A percentile compares a stretch with the other conserved stretches of the same genome.
These are phyloP conservation scores for Acanthosepion esculentum DNA, from an alignment of 2,888 invertebrate genomes.

Conservation along the genomic window DNA sequence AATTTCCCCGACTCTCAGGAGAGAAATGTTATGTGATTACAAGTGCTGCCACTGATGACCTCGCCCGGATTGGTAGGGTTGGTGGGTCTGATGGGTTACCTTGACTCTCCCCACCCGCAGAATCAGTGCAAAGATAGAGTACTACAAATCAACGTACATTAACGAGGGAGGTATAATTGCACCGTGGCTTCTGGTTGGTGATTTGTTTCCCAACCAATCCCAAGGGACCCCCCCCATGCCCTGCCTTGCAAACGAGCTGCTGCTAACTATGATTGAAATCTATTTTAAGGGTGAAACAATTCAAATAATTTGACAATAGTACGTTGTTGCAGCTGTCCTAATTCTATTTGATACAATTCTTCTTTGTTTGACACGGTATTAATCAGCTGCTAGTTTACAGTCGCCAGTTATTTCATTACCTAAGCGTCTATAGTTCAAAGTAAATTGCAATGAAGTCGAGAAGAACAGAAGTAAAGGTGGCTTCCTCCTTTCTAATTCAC, in stretches of 20 bases:
- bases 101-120: neutral
- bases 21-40: neutral
- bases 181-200: neutral
- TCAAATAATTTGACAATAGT: constrained; percentile 33
- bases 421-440: constrained; percentile 17
- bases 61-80: neutral
- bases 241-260: neutral
- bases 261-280: constrained; percentile 33
- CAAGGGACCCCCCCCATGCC: neutral
- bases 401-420: neutral
- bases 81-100: neutral
- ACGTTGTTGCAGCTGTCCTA: constrained; percentile 33
- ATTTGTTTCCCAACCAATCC: constrained; percentile 21
- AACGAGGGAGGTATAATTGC: constrained; percentile 15
- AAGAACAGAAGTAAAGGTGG: neutral
- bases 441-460: neutral
- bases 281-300: constrained; percentile 33
- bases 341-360: neutral
- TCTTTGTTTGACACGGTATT: constrained; percentile 11
- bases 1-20: neutral
- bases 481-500: neutral
- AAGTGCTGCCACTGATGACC: neutral
- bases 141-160: neutral
- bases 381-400: neutral
- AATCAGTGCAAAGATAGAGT: neutral